Evolutionary conservation across 2,888 invertebrate species (phyloP).

Genomic region (Elmis aenea): DNA sequence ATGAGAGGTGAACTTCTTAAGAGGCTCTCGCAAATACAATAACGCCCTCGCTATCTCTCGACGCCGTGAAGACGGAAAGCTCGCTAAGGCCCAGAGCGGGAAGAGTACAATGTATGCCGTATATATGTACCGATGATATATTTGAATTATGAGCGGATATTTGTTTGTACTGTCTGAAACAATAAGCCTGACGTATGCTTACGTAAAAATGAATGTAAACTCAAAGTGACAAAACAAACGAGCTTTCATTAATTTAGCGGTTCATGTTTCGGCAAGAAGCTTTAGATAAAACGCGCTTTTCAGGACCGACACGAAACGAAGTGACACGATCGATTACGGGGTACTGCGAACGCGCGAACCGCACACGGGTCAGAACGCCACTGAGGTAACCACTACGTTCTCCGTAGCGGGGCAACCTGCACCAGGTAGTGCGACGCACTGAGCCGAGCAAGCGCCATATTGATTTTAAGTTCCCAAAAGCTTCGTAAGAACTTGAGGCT

Average conservation of each 20-base stretch:
- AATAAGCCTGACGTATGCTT: conserved; percentile 3
- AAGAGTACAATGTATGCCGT: conserved; percentile 12
- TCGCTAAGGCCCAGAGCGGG: conserved; percentile 12
- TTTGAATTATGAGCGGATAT: conserved; percentile 2
- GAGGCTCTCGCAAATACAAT: conserved; percentile 17
- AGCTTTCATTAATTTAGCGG: conserved; percentile 10
- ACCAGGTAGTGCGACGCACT: conserved; percentile 39
- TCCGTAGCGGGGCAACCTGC: conserved; percentile 24
- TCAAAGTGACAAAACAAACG: conserved; percentile 16
- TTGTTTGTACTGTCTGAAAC: conserved; percentile 4
- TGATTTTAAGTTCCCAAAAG: conserved; percentile 40
- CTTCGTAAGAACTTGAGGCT: conserved; percentile 12
- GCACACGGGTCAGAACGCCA: conserved; percentile 42
- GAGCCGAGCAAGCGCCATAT: conserved; percentile 47
- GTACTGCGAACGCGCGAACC: conserved; percentile 40
- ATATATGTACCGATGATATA: too few species aligned
- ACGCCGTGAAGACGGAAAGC: conserved; percentile 9
- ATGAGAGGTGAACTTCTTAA: conserved; percentile 15
- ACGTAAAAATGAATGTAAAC: too few species aligned
- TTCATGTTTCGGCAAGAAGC: conserved; percentile 24
- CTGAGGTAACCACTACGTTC: conserved; percentile 40
- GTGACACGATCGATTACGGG: conserved; percentile 38
- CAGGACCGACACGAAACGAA: conserved; percentile 36
- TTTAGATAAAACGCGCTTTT: conserved; percentile 33
- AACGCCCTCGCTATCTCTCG: conserved; percentile 9